phyloP scores from a whole-genome alignment of 2,888 invertebrate genomes.

The Lepidonotus clava region DNA sequence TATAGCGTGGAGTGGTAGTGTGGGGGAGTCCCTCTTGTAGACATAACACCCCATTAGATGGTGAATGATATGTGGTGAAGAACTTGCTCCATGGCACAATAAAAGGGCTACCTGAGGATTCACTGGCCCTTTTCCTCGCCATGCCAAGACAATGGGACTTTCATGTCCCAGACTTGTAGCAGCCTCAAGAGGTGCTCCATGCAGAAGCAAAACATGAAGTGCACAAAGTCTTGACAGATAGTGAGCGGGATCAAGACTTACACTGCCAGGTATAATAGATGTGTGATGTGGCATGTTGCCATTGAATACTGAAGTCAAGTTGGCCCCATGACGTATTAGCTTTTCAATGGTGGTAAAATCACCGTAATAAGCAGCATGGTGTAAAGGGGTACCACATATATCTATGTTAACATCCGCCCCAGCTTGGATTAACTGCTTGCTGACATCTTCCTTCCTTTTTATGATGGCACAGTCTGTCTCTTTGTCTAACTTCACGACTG shows the following conservation, averaged over 20 bases:
- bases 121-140: background rate
- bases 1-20: background rate
- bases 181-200: conserved; percentile 4
- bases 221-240: no score
- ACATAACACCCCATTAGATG: background rate
- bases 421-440: background rate
- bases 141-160: background rate
- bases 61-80: background rate
- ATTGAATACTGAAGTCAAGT: background rate
- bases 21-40: background rate
- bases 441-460: background rate
- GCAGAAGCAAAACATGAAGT: conserved; percentile 19
- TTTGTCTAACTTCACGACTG: no score
- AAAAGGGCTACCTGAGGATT: background rate
- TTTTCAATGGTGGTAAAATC: background rate
- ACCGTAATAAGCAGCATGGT: conserved; percentile 16
- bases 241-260: background rate
- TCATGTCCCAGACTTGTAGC: background rate
- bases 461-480: conserved; percentile 1
- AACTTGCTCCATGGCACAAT: conserved; percentile 8
- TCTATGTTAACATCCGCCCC: background rate
- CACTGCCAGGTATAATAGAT: no score
- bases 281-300: conserved; percentile 33
- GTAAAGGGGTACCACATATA: conserved; percentile 1
- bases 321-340: background rate